These are phyloP conservation scores for Chloromyia formosa DNA, from an alignment of 2,888 invertebrate species.

Conservation along the genomic window DNA sequence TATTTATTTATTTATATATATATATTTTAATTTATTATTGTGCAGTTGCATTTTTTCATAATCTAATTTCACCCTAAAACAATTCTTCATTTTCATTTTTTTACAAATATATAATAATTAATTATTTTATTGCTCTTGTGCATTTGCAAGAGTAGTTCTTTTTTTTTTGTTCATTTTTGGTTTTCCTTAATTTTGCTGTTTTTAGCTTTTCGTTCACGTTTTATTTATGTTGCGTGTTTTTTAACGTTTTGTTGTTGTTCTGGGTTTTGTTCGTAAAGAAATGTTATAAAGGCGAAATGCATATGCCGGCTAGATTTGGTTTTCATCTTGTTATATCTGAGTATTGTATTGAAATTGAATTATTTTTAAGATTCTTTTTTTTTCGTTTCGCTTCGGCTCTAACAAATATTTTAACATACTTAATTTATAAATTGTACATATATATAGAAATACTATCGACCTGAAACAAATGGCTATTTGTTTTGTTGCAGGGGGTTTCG, in stretches of 20 bases:
- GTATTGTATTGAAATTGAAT: slow-evolving; percentile 29
- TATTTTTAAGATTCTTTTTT: slow-evolving; percentile 17
- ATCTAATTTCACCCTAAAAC: slow-evolving; percentile 41
- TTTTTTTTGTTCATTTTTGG: neutral
- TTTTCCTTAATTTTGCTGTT: no score
- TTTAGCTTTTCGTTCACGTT: no score
- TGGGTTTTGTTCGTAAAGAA: neutral
- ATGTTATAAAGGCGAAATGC: slow-evolving; percentile 21
- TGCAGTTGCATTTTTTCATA: slow-evolving; percentile 40
- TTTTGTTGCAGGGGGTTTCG: neutral
- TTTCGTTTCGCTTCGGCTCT: neutral
- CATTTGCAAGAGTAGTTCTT: slow-evolving; percentile 40
- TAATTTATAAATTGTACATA: neutral
- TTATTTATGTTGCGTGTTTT: no score
- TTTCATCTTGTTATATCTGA: neutral
- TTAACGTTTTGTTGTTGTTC: neutral
- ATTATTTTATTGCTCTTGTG: slow-evolving; percentile 40
- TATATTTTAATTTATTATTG: slow-evolving; percentile 39
- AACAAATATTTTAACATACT: slow-evolving; percentile 5
- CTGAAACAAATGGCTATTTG: slow-evolving; percentile 9
- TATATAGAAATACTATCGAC: neutral
- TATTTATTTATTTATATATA: slow-evolving; percentile 16
- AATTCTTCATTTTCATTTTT: slow-evolving; percentile 27
- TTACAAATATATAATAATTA: slow-evolving; percentile 41
- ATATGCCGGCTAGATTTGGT: neutral